phyloP scores from a whole-genome alignment of 2,797 vertebrate species.

The Dallia pectoralis region DNA sequence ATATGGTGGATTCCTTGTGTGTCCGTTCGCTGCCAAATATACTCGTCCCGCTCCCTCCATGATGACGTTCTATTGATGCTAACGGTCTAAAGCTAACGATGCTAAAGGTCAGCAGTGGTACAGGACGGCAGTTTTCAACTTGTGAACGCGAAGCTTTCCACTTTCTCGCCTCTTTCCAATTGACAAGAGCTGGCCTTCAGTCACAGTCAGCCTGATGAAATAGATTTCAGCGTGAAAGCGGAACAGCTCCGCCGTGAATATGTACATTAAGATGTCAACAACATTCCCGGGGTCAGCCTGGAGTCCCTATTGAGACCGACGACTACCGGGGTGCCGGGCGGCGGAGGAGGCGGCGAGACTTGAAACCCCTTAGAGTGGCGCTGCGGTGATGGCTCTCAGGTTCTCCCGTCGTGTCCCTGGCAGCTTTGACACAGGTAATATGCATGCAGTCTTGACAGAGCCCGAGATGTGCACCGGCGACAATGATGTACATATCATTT shows the following conservation, averaged over 20 bases:
- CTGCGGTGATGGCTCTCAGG: constrained; percentile 73
- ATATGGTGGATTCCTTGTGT: background rate
- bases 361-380: constrained; percentile 68
- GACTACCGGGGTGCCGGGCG: constrained; percentile 41
- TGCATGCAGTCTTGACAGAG: constrained; percentile 72
- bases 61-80: constrained; percentile 57
- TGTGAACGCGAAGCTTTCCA: constrained; percentile 24
- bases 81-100: constrained; percentile 14
- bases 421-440: constrained; percentile 83
- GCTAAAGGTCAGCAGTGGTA: constrained; percentile 61
- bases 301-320: constrained; percentile 71
- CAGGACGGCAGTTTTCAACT: constrained; percentile 50
- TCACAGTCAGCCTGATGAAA: constrained; percentile 59
- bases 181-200: constrained; percentile 60
- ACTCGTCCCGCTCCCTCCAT: constrained; percentile 27
- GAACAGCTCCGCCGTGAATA: constrained; percentile 68
- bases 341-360: constrained; percentile 45
- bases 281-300: constrained; percentile 64
- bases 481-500: constrained; percentile 86
- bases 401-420: constrained; percentile 74
- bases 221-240: constrained; percentile 62
- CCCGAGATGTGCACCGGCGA: constrained; percentile 66
- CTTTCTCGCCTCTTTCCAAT: constrained; percentile 50
- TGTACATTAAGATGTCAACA: constrained; percentile 77
- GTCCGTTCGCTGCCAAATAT: background rate